A percentile compares a stretch with the other conserved stretches of the same genome.
These are phyloP conservation scores for Opisthograptis luteolata DNA, from an alignment of 2,888 invertebrate genomes.

Conservation along the genomic window DNA sequence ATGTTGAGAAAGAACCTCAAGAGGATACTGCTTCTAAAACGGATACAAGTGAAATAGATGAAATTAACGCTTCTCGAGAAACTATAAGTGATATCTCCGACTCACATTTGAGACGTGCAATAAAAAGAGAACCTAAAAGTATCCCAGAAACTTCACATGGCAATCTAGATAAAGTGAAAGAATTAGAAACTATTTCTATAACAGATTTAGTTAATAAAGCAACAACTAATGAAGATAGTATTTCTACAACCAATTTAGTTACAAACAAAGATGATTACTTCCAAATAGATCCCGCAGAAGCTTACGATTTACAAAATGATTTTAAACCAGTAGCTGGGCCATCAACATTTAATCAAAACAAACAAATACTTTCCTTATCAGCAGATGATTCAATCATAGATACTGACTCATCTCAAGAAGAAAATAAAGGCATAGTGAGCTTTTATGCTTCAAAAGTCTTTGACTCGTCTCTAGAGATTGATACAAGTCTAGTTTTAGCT, in stretches of 20 bases:
- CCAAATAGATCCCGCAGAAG: constrained; percentile 46
- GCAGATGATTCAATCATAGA: constrained; percentile 46
- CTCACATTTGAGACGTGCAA: constrained; percentile 51
- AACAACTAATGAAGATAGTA: constrained; percentile 36
- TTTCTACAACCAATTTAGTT: constrained; percentile 50
- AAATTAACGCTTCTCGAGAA: constrained; percentile 70
- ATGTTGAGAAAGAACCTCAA: constrained; percentile 24
- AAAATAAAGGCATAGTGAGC: constrained; percentile 66
- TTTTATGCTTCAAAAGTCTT: constrained; percentile 75
- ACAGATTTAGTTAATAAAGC: constrained; percentile 54
- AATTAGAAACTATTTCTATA: constrained; percentile 36
- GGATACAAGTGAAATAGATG: constrained; percentile 53
- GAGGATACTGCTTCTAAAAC: constrained; percentile 34
- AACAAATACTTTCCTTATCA: constrained; percentile 19
- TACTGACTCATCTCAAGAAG: constrained; percentile 61
- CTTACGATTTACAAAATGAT: constrained; percentile 62
- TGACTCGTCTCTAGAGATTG: constrained; percentile 56
- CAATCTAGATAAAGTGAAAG: constrained; percentile 20
- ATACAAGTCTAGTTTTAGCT: constrained; percentile 10
- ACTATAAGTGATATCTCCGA: constrained; percentile 61
- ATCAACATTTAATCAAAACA: constrained; percentile 47
- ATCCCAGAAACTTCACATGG: constrained; percentile 39
- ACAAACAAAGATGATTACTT: constrained; percentile 36
- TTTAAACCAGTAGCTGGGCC: constrained; percentile 69
- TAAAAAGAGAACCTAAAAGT: constrained; percentile 50